Conservation (phyloP, 2,888 invertebrate genomes). For the Luperina nickerlii region DNA sequence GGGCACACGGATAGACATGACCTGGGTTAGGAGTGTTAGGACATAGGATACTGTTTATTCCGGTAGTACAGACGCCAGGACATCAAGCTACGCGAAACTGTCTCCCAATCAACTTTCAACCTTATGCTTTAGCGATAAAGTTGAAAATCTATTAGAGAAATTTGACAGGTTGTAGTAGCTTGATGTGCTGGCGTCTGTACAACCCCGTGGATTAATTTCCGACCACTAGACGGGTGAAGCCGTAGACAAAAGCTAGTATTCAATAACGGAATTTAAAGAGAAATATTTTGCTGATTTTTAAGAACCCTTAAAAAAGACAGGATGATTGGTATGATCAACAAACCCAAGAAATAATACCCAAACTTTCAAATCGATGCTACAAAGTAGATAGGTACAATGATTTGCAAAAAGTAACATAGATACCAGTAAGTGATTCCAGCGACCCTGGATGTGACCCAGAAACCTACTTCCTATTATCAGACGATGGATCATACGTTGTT, state of each 20-base stretch:
- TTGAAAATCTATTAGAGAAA: too few relatives aligned
- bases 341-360: constrained; percentile 4
- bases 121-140: too few relatives aligned
- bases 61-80: neutral
- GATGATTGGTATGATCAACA: neutral
- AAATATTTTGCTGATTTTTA: neutral
- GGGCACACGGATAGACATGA: neutral
- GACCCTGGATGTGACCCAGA: constrained; percentile 57
- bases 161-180: too few relatives aligned
- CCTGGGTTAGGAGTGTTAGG: neutral
- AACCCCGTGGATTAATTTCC: neutral
- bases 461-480: constrained; percentile 65
- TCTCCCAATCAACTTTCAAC: too few relatives aligned
- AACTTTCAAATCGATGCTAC: constrained; percentile 42
- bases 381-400: constrained; percentile 41
- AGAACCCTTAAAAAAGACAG: neutral
- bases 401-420: constrained; percentile 61
- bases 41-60: neutral
- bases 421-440: constrained; percentile 59
- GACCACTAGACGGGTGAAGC: neutral
- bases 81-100: too few relatives aligned
- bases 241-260: neutral
- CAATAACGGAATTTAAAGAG: neutral
- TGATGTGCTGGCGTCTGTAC: too few relatives aligned
- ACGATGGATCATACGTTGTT: constrained; percentile 48